These are phyloP conservation scores for Vicugna pacos DNA, from an alignment of 2,113 vertebrate genomes.

Conservation along the genomic window DNA sequence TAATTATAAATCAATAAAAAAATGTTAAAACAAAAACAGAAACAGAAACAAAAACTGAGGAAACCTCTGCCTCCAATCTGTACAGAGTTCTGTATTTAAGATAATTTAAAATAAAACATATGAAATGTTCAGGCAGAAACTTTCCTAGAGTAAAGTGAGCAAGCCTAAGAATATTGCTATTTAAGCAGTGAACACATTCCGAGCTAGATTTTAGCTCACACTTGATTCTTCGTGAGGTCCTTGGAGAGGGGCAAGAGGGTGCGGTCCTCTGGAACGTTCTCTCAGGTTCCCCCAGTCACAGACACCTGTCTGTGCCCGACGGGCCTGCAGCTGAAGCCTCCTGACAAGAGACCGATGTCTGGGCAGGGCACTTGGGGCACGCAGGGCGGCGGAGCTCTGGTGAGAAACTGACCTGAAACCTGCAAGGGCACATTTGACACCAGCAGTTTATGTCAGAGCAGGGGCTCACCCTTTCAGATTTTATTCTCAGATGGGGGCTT, in stretches of 20 bases:
- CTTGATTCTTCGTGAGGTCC: background rate
- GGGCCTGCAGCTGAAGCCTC: background rate
- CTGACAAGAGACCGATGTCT: background rate
- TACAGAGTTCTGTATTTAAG: background rate
- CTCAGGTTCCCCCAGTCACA: background rate
- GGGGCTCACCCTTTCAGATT: background rate
- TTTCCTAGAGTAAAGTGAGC: background rate
- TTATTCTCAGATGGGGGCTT: background rate
- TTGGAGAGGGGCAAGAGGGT: no score
- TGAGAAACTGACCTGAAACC: background rate
- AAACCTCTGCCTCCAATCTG: background rate
- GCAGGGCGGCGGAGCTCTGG: no score
- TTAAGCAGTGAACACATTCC: background rate
- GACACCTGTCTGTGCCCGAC: background rate
- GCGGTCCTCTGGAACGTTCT: no score
- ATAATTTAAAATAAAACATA: background rate
- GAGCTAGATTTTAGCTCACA: background rate
- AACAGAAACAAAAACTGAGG: background rate
- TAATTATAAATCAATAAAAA: no score
- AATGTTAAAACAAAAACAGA: no score
- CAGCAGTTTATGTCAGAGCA: background rate
- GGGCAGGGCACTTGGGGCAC: no score
- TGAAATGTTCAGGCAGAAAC: background rate
- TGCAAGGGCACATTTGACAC: background rate
- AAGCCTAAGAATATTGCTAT: background rate